These are phyloP conservation scores for Lanius collurio DNA, from an alignment of 2,113 vertebrate species.

Conservation along the genomic window DNA sequence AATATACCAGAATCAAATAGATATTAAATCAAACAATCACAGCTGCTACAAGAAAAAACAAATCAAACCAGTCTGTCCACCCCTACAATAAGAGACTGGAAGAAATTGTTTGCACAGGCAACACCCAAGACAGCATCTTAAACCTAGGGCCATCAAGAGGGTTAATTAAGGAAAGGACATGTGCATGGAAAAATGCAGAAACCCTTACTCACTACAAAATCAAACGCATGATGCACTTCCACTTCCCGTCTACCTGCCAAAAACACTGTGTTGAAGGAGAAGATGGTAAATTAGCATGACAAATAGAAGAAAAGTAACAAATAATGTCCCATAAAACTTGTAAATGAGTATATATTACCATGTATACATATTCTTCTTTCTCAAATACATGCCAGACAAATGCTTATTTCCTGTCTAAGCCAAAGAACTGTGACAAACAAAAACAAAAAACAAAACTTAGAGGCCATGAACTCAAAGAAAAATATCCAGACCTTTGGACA, in stretches of 20 bases:
- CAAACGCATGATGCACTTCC: not conserved
- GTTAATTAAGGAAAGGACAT: not conserved
- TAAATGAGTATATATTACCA: not conserved
- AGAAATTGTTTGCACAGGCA: not conserved
- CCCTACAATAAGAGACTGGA: not conserved
- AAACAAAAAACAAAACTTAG: not conserved
- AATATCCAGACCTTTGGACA: not conserved
- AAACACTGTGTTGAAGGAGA: not conserved
- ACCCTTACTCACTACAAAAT: not conserved
- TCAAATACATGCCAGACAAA: not conserved
- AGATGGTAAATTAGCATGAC: not conserved
- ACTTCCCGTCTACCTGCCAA: not conserved
- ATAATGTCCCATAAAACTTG: not conserved
- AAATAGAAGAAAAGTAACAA: not conserved
- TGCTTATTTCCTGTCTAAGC: not conserved
- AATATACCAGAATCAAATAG: not conserved
- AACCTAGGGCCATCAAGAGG: not conserved
- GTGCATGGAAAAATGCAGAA: not conserved
- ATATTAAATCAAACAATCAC: not conserved
- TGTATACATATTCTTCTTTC: not conserved
- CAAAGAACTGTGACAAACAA: not conserved
- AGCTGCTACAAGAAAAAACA: not conserved
- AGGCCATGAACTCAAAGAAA: not conserved
- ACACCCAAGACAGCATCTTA: not conserved
- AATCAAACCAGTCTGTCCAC: not conserved